Percentiles rank a stretch among this genome's conserved stretches.
Evolutionary conservation across 2,113 vertebrate species (phyloP).

Genomic region (Aplodontia rufa): DNA sequence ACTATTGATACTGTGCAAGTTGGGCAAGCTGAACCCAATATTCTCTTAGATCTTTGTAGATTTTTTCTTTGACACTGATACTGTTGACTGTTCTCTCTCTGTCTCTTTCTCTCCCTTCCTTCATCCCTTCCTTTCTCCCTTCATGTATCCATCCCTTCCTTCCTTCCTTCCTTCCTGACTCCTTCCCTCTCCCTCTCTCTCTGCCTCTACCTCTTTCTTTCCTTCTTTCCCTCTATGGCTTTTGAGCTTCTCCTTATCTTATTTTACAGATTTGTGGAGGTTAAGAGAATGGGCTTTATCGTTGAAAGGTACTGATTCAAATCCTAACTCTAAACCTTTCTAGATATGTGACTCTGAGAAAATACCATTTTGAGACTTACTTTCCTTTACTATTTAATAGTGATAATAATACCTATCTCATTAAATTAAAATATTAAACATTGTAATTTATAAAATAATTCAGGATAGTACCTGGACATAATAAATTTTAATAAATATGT

Average conservation of each 20-base stretch:
- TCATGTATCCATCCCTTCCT: too few relatives aligned
- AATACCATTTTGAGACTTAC: not conserved
- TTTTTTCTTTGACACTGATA: slow-evolving; percentile 26
- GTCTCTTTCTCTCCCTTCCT: not conserved
- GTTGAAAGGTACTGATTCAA: not conserved
- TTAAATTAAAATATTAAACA: not conserved
- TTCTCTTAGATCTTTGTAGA: not conserved
- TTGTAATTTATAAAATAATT: not conserved
- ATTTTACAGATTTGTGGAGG: not conserved
- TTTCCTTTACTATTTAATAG: not conserved
- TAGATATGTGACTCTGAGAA: not conserved
- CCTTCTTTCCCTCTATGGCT: too few relatives aligned
- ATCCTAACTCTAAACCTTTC: not conserved
- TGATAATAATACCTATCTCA: not conserved
- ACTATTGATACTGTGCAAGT: not conserved
- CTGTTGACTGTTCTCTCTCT: not conserved
- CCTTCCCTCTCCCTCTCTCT: not conserved
- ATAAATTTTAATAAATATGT: not conserved
- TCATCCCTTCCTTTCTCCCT: not conserved
- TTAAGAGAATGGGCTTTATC: not conserved
- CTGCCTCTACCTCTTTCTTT: too few relatives aligned
- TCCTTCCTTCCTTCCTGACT: too few relatives aligned
- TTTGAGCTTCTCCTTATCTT: not conserved
- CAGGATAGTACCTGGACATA: not conserved
- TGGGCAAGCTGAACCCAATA: not conserved